phyloP scores from a whole-genome alignment of 2,113 vertebrate species.

The Holacanthus passer region DNA sequence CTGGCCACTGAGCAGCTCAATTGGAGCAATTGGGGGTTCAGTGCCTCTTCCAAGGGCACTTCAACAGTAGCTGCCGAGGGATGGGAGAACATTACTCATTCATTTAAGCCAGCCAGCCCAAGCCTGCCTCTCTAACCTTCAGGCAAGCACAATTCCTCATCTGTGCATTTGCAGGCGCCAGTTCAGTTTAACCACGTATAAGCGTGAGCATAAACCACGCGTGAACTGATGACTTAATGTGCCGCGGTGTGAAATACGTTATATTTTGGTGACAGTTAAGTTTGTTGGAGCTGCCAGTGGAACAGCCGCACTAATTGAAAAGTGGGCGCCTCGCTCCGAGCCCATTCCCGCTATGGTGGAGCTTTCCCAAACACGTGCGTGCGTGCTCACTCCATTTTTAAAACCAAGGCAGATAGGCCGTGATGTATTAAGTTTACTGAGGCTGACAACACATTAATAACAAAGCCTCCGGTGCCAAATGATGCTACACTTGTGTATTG shows the following conservation, averaged over 20 bases:
- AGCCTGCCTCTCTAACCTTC: constrained; percentile 64
- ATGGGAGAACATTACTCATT: constrained; percentile 71
- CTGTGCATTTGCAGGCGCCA: constrained; percentile 31
- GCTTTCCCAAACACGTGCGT: constrained; percentile 46
- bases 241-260: constrained; percentile 33
- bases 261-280: constrained; percentile 37
- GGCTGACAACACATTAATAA: constrained; percentile 48
- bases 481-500: constrained; percentile 11
- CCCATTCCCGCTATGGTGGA: constrained; percentile 10
- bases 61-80: constrained; percentile 66
- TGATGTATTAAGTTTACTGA: constrained; percentile 34
- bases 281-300: constrained; percentile 51
- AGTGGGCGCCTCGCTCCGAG: constrained; percentile 17
- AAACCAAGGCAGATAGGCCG: constrained; percentile 31
- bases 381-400: constrained; percentile 23
- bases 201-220: constrained; percentile 29
- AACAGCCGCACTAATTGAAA: constrained; percentile 53
- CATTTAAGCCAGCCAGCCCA: constrained; percentile 61
- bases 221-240: constrained; percentile 47
- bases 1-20: constrained; percentile 73
- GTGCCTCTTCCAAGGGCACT: constrained; percentile 76
- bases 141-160: constrained; percentile 56
- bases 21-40: constrained; percentile 68
- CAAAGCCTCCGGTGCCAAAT: constrained; percentile 36
- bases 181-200: constrained; percentile 37